Percentiles rank a stretch among this genome's conserved stretches.
These are phyloP conservation scores for Scolopax rusticola DNA, from an alignment of 2,797 vertebrate genomes.

Conservation along the genomic window DNA sequence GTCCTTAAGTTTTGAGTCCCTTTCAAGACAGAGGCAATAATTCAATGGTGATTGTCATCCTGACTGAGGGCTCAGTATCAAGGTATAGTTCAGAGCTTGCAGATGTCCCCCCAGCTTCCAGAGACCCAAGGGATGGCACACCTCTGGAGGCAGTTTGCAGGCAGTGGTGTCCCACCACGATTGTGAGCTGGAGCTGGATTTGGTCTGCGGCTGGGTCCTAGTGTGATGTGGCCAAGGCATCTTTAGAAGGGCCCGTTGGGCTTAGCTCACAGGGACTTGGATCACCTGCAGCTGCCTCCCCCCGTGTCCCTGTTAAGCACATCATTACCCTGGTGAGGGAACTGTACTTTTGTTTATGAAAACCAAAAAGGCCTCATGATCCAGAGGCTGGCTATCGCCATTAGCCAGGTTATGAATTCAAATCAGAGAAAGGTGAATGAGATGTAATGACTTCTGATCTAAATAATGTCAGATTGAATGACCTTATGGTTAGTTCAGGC, in stretches of 20 bases:
- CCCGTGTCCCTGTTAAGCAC: accelerated
- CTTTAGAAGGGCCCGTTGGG: not conserved
- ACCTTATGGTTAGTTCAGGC: not conserved
- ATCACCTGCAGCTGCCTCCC: not conserved
- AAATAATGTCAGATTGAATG: not conserved
- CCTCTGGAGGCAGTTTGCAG: not conserved
- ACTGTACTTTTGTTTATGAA: not conserved
- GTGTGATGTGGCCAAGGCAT: not conserved
- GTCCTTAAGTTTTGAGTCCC: not conserved
- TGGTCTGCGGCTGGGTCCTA: not conserved
- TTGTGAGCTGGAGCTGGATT: not conserved
- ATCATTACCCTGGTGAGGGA: not conserved
- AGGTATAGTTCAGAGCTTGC: not conserved
- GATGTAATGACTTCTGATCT: not conserved
- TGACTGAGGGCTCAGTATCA: not conserved
- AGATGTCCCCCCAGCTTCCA: not conserved
- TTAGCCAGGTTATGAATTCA: not conserved
- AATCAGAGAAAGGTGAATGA: not conserved
- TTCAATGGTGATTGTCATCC: not conserved
- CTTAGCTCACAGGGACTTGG: not conserved
- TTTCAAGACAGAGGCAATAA: not conserved
- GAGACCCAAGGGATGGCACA: not conserved
- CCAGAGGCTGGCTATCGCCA: not conserved
- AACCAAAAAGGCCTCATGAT: not conserved
- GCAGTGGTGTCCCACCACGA: not conserved